A percentile compares a stretch with the other conserved stretches of the same genome.
Evolutionary conservation across 2,888 invertebrate species (phyloP).

Genomic region (Ochropleura leucogaster): DNA sequence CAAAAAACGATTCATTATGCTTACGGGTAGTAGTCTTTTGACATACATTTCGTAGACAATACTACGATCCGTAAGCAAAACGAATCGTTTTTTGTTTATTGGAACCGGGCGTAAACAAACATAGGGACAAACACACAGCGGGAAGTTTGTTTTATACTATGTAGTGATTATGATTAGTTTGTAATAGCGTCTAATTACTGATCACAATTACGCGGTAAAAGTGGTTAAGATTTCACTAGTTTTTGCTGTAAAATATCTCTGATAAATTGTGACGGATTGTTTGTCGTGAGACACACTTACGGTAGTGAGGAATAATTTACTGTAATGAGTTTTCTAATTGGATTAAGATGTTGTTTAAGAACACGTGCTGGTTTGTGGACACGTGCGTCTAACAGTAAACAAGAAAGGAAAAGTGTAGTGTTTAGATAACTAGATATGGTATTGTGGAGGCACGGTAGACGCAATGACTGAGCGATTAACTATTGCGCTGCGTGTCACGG

Average conservation of each 20-base stretch:
- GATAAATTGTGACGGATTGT: constrained; percentile 68
- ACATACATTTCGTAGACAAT: too few relatives aligned
- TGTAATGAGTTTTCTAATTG: constrained; percentile 51
- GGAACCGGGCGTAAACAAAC: too few relatives aligned
- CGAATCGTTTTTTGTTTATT: too few relatives aligned
- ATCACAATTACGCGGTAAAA: constrained; percentile 54
- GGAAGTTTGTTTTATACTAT: too few relatives aligned
- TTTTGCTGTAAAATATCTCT: constrained; percentile 49
- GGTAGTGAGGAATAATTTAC: constrained; percentile 32
- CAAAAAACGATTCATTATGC: too few relatives aligned
- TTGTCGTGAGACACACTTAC: constrained; percentile 35
- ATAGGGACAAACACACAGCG: too few relatives aligned
- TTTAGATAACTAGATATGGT: neutral
- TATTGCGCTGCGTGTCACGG: too few relatives aligned
- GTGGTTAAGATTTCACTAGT: constrained; percentile 45
- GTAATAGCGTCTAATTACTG: constrained; percentile 33
- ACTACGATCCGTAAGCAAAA: too few relatives aligned
- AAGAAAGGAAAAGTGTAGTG: constrained; percentile 19
- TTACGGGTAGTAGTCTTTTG: too few relatives aligned
- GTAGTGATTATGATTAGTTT: constrained; percentile 65
- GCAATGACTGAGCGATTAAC: too few relatives aligned
- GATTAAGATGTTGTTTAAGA: constrained; percentile 44
- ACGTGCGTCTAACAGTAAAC: constrained; percentile 27
- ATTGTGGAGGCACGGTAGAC: too few relatives aligned
- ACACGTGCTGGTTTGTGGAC: constrained; percentile 30